Conservation (phyloP, 2,888 invertebrate genomes). For the Pyrgus malvae region DNA sequence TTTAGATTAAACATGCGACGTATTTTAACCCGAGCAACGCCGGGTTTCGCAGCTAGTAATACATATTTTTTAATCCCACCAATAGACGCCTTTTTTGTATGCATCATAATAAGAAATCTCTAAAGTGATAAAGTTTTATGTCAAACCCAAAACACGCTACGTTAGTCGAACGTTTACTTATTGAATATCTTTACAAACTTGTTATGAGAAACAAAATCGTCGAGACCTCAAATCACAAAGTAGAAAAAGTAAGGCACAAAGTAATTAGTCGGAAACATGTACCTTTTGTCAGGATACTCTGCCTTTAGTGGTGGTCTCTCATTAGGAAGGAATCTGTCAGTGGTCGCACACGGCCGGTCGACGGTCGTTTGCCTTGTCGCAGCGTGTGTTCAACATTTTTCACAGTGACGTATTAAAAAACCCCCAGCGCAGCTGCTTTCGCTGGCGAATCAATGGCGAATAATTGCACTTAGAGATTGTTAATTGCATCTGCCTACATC, state of each 20-base stretch:
- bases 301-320: conserved; percentile 55
- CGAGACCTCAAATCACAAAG: background rate
- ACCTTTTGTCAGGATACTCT: conserved; percentile 42
- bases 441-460: conserved; percentile 49
- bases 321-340: conserved; percentile 66
- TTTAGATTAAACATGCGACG: too few species aligned
- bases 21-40: too few species aligned
- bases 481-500: conserved; percentile 40
- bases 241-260: background rate
- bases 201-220: too few species aligned
- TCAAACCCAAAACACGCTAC: too few species aligned
- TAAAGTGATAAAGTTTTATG: too few species aligned
- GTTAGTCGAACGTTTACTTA: too few species aligned
- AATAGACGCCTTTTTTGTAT: too few species aligned
- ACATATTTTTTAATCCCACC: too few species aligned
- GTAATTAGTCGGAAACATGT: too few species aligned
- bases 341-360: conserved; percentile 43
- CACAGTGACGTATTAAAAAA: conserved; percentile 60
- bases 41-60: too few species aligned
- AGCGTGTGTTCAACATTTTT: conserved; percentile 58
- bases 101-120: too few species aligned
- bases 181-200: too few species aligned
- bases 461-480: conserved; percentile 47
- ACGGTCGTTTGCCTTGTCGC: conserved; percentile 62
- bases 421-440: conserved; percentile 59